Percentiles rank a stretch among this genome's conserved stretches.
These are phyloP conservation scores for Marasmarcha lunaedactyla DNA, from an alignment of 2,888 invertebrate species.

Conservation along the genomic window DNA sequence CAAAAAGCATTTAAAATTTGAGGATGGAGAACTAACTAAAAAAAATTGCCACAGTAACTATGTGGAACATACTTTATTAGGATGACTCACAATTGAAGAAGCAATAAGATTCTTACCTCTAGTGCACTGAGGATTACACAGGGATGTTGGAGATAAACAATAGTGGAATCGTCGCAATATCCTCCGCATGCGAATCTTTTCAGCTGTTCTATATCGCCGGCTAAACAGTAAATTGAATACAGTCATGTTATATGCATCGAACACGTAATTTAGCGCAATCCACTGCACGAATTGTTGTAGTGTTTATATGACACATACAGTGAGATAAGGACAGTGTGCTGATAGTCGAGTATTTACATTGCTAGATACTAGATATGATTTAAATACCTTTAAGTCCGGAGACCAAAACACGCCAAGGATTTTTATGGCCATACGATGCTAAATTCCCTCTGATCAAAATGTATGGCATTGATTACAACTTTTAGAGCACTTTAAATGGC, in stretches of 20 bases:
- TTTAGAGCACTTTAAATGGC: constrained; percentile 3
- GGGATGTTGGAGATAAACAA: constrained; percentile 88
- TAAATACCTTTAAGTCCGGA: constrained; percentile 84
- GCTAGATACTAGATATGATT: background rate
- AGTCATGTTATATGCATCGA: background rate
- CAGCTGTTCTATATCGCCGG: constrained; percentile 85
- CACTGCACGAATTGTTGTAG: too few relatives aligned
- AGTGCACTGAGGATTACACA: constrained; percentile 88
- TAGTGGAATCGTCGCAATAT: constrained; percentile 86
- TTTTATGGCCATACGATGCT: constrained; percentile 87
- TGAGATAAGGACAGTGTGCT: background rate
- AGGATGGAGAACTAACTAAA: too few relatives aligned
- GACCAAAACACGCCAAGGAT: constrained; percentile 89
- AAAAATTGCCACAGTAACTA: too few relatives aligned
- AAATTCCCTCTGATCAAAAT: constrained; percentile 90
- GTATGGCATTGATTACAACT: constrained; percentile 83
- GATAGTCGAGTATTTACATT: background rate
- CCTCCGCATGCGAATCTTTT: constrained; percentile 87
- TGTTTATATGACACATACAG: too few relatives aligned
- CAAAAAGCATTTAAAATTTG: constrained; percentile 9
- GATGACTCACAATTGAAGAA: too few relatives aligned
- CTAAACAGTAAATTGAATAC: constrained; percentile 39
- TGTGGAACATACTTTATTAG: too few relatives aligned
- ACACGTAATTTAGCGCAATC: too few relatives aligned
- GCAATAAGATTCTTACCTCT: constrained; percentile 63